A percentile compares a stretch with the other conserved stretches of the same genome.
Evolutionary conservation across 1,140 invertebrate species (phyloP).

Genomic region (Palaemon carinicauda): DNA sequence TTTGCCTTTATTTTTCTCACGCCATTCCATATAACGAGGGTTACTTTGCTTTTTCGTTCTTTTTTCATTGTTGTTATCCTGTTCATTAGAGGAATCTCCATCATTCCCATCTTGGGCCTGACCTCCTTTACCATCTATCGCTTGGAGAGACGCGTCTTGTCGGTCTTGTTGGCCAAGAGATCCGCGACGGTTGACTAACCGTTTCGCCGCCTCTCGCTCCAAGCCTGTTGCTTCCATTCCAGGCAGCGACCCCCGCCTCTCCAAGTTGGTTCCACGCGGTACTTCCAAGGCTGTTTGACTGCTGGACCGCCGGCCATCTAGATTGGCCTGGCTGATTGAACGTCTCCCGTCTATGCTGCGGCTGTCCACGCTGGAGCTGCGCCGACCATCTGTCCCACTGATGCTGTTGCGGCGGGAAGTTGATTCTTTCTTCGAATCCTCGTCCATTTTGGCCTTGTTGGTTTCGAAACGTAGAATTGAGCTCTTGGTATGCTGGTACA

Average conservation of each 20-base stretch:
- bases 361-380: conserved; percentile 30
- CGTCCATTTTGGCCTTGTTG: conserved; percentile 55
- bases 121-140: conserved; percentile 35
- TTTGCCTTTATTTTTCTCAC: conserved; percentile 64
- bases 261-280: conserved; percentile 14
- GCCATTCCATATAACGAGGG: conserved; percentile 70
- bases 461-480: conserved; percentile 59
- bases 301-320: conserved; percentile 36
- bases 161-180: conserved; percentile 33
- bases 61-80: conserved; percentile 61
- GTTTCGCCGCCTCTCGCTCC: conserved; percentile 38
- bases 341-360: conserved; percentile 28
- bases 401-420: conserved; percentile 25
- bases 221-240: conserved; percentile 31
- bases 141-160: conserved; percentile 30
- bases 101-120: conserved; percentile 41
- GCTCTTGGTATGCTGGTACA: conserved; percentile 59
- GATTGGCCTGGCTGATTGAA: conserved; percentile 21
- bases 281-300: conserved; percentile 25
- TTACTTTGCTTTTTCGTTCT: conserved; percentile 63
- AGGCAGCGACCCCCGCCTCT: conserved; percentile 42
- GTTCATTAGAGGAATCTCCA: background rate
- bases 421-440: conserved; percentile 41
- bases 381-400: conserved; percentile 34
- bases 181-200: conserved; percentile 21